Conservation (phyloP, 2,888 invertebrate genomes). For the Rhamnusium bicolor region DNA sequence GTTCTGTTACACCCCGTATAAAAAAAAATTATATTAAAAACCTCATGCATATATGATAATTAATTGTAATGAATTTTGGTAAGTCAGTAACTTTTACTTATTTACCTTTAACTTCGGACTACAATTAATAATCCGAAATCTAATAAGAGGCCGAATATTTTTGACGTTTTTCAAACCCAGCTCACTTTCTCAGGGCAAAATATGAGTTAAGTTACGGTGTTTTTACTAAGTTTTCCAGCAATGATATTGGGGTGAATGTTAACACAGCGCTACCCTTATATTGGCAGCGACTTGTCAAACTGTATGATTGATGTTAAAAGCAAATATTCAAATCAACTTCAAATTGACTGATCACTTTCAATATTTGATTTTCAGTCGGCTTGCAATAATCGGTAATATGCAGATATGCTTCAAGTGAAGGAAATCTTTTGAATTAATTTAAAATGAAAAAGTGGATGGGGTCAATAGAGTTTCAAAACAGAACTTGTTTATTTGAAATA, state of each 20-base stretch:
- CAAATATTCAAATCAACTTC: slow-evolving; percentile 57
- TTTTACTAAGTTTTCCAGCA: slow-evolving; percentile 12
- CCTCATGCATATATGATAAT: too few relatives aligned
- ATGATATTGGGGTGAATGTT: slow-evolving; percentile 31
- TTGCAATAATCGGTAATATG: background rate
- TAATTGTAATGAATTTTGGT: too few relatives aligned
- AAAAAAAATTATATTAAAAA: too few relatives aligned
- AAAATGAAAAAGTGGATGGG: too few relatives aligned
- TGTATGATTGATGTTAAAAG: slow-evolving; percentile 57
- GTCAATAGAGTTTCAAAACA: too few relatives aligned
- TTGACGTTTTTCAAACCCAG: slow-evolving; percentile 10
- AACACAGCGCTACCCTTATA: slow-evolving; percentile 21
- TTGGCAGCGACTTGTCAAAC: slow-evolving; percentile 39
- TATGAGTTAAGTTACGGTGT: slow-evolving; percentile 12
- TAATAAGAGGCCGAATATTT: slow-evolving; percentile 14
- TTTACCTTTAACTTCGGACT: background rate
- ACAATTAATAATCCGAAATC: slow-evolving; percentile 19
- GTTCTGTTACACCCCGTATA: too few relatives aligned
- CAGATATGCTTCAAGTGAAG: background rate
- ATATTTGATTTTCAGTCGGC: slow-evolving; percentile 38
- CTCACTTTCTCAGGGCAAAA: slow-evolving; percentile 16
- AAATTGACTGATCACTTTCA: slow-evolving; percentile 54
- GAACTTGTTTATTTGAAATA: too few relatives aligned
- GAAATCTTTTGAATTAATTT: too few relatives aligned
- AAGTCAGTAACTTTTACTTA: background rate